Evolutionary conservation across 2,797 vertebrate species (phyloP), one percentile per base, ranked within the genome.

Genomic region (Crax fasciolata): DNA sequence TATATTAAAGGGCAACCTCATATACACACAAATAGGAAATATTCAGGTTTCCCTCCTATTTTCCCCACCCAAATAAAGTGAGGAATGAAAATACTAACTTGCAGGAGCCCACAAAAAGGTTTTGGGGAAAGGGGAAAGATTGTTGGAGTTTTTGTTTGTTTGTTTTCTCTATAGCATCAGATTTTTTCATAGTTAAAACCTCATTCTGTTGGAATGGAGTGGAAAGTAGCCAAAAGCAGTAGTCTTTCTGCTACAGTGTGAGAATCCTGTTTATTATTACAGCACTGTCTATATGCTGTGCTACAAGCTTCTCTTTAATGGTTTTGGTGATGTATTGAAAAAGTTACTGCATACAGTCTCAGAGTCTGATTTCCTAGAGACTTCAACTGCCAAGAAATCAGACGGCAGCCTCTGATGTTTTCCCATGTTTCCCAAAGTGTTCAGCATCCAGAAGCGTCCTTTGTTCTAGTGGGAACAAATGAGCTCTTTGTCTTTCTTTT

Each of bases 241-340:
- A 97, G 96, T 87, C 15, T 92, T 28, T 72, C 44, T 63, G 79
- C 70, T 93, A 17, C 44, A 86, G 17, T 73, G 84, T 46, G 79
- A 94, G 94, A 94, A 84, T 85, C 39, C 89, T 93, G 66, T 95
- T 92, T 96, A 86, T 96, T 95, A 94, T 94, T 95, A 77, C 63
- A 90, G 57, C 0, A 4, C 27, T 76, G 90, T 65, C 55, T 55
- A 28, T 85, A 91, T 84, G 23, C 63, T 90, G 23, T 76, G 54
- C 94, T 95, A 95, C 58, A 91, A 72, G 89, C 43, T 72, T 95
- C 71, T 89, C 66, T 94, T 84, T 90, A 94, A 90, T 10, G 15
- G 41, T 79, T 94, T 92, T 66, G 87, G 63, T 73, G 75, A 92
- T 89, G 89, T 89, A 73, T 39, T 95, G 46, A 87, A 58, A 48